Evolutionary conservation across 2,888 invertebrate species (phyloP).

Genomic region (Drosophila conformis): DNA sequence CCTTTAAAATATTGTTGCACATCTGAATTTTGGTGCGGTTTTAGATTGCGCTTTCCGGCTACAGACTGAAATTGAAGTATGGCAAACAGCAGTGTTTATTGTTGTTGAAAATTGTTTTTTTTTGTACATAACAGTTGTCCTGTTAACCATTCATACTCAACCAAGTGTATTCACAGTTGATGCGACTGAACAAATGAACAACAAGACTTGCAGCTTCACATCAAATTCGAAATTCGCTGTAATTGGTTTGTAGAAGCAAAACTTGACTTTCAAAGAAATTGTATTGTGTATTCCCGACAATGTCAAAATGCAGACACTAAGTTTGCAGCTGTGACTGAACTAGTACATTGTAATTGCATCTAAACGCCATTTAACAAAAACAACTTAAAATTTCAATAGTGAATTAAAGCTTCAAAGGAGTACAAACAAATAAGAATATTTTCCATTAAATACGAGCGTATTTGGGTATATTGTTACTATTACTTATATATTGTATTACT

Average conservation of each 20-base stretch:
- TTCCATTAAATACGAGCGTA: background rate
- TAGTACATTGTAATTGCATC: background rate
- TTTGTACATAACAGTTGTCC: background rate
- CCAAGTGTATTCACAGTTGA: slow-evolving; percentile 23
- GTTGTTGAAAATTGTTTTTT: no score
- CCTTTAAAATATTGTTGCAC: background rate
- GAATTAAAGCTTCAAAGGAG: background rate
- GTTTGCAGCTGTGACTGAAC: background rate
- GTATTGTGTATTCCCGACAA: background rate
- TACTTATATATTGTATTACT: background rate
- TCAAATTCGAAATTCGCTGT: background rate
- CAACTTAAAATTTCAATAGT: background rate
- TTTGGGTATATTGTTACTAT: background rate
- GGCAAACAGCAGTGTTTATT: no score
- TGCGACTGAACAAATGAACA: slow-evolving; percentile 3
- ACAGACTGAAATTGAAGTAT: no score
- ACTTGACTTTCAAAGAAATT: background rate
- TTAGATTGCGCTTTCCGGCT: background rate
- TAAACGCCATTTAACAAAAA: background rate
- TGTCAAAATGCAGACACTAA: slow-evolving; percentile 5
- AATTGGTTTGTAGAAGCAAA: background rate
- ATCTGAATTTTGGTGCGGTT: slow-evolving; percentile 19
- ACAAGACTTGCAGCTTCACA: background rate
- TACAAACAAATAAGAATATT: background rate
- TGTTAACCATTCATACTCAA: slow-evolving; percentile 12